Evolutionary conservation across 2,797 vertebrate genomes (phyloP).

Genomic region (Propithecus deckenii): DNA sequence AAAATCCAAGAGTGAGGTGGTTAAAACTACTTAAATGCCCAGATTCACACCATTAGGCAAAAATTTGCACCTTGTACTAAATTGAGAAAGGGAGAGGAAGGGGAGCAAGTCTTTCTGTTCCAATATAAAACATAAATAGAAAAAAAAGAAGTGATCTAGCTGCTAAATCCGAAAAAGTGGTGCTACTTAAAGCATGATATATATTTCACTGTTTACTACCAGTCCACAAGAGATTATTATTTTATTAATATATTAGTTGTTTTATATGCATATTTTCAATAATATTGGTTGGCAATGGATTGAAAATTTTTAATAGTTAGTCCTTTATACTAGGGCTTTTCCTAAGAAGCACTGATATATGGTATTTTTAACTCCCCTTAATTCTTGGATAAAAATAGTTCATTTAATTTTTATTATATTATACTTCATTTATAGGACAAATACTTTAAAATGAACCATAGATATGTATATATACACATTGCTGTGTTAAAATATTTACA

Average conservation of each 20-base stretch:
- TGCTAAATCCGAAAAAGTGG: background rate
- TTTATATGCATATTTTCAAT: background rate
- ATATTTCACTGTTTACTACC: background rate
- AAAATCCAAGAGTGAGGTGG: background rate
- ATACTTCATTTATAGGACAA: background rate
- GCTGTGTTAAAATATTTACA: conserved; percentile 36
- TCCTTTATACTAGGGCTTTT: background rate
- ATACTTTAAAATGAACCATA: background rate
- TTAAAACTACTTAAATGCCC: background rate
- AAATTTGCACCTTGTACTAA: background rate
- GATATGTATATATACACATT: background rate
- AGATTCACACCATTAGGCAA: background rate
- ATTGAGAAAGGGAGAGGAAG: background rate
- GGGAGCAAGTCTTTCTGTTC: background rate
- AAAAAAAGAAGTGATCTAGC: conserved; percentile 1
- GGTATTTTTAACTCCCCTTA: conserved; percentile 23
- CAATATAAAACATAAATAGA: background rate
- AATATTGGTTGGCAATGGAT: background rate
- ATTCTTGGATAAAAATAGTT: background rate
- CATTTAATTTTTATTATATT: conserved; percentile 17
- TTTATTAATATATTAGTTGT: background rate
- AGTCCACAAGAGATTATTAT: background rate
- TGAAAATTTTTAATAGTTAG: background rate
- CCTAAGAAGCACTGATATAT: background rate
- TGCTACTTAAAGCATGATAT: background rate